Percentiles rank a stretch among this genome's conserved stretches.
Evolutionary conservation across 2,113 vertebrate species (phyloP).

Genomic region (Origma solitaria): DNA sequence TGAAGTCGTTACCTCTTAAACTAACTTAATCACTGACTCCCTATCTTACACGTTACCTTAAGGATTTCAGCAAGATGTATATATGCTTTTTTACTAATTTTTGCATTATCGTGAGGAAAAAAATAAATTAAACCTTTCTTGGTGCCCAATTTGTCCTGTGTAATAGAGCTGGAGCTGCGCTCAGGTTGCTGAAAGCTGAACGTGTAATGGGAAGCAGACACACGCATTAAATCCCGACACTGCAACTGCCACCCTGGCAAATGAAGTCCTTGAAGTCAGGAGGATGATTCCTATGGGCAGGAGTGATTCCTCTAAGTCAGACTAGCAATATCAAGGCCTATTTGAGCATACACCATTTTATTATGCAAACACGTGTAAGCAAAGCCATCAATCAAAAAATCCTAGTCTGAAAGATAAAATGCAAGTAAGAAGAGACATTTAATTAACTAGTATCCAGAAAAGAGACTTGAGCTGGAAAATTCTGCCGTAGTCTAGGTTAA

Average conservation of each 20-base stretch:
- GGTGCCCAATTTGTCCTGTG: background rate
- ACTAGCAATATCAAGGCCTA: background rate
- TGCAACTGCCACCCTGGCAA: background rate
- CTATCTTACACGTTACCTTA: background rate
- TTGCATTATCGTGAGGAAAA: background rate
- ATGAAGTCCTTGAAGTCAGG: conserved; percentile 29
- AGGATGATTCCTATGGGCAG: background rate
- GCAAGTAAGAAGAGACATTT: background rate
- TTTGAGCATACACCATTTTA: background rate
- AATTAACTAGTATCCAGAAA: conserved; percentile 2
- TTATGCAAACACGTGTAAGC: background rate
- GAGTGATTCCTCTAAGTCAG: background rate
- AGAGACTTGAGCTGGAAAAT: background rate
- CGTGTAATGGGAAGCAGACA: background rate
- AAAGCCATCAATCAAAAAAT: background rate
- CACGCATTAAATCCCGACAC: background rate
- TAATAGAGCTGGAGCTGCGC: background rate
- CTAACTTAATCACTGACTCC: background rate
- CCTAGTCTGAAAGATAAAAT: background rate
- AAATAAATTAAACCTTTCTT: background rate
- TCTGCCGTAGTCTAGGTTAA: background rate
- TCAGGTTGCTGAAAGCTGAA: conserved; percentile 12
- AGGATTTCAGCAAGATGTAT: background rate
- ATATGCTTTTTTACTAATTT: background rate
- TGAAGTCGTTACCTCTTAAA: background rate